Evolutionary conservation across 2,797 vertebrate species (phyloP).

Genomic region (Chelmon rostratus): DNA sequence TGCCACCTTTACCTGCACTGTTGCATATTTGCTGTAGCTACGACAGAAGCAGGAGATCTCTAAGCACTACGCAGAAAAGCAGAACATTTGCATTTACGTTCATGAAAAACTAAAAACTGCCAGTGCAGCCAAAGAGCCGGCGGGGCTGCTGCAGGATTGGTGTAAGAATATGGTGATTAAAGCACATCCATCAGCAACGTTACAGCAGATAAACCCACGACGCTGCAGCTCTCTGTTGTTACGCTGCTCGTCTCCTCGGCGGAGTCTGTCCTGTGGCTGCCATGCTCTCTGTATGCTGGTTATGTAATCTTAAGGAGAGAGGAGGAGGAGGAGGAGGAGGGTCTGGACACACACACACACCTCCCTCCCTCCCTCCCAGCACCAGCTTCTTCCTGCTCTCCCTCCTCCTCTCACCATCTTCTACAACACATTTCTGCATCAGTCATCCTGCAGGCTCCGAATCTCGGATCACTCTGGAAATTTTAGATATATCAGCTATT

Average conservation of each 20-base stretch:
- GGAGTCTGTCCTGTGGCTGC: constrained; percentile 37
- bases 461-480: constrained; percentile 30
- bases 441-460: constrained; percentile 38
- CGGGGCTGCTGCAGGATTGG: background rate
- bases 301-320: constrained; percentile 62
- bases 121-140: too few relatives aligned
- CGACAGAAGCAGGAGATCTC: too few relatives aligned
- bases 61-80: too few relatives aligned
- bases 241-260: constrained; percentile 28
- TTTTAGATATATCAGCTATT: constrained; percentile 49
- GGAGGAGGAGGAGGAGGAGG: constrained; percentile 23
- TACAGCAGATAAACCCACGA: too few relatives aligned
- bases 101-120: background rate
- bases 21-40: background rate
- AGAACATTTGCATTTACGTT: background rate
- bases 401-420: constrained; percentile 12
- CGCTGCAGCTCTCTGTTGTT: background rate
- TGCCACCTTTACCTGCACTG: too few relatives aligned
- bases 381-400: constrained; percentile 47
- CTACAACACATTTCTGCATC: constrained; percentile 48
- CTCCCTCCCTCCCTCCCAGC: constrained; percentile 28
- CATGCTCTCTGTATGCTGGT: constrained; percentile 46
- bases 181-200: too few relatives aligned
- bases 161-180: background rate
- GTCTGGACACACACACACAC: constrained; percentile 7